Conservation (phyloP, 2,797 vertebrate species). For the Nothura maculosa region DNA sequence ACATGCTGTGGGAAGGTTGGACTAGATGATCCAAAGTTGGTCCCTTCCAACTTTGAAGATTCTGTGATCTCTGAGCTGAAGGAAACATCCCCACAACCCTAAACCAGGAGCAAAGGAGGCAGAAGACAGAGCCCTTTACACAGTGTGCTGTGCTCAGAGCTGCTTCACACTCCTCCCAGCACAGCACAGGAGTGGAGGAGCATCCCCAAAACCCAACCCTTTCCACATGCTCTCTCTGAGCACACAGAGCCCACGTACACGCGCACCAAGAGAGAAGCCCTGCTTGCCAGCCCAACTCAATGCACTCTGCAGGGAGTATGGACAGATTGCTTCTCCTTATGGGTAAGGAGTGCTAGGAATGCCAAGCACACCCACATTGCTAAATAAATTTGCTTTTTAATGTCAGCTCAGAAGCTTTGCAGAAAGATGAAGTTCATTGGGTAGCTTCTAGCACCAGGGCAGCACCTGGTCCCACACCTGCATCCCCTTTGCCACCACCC, state of each 20-base stretch:
- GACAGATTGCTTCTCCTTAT: background rate
- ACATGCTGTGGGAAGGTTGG: too few species aligned
- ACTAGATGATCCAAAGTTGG: too few species aligned
- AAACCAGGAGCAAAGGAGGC: conserved; percentile 11
- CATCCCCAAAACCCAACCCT: background rate
- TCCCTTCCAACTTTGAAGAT: too few species aligned
- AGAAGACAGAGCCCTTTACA: conserved; percentile 48
- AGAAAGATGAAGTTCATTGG: fast-evolving
- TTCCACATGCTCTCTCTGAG: background rate
- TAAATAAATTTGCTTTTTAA: background rate
- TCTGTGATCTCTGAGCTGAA: conserved; percentile 41
- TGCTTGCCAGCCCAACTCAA: background rate
- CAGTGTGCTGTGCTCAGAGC: background rate
- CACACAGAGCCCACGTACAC: background rate
- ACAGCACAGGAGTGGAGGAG: background rate
- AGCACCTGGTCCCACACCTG: background rate
- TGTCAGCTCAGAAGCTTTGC: background rate
- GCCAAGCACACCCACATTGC: background rate
- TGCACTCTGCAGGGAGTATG: background rate
- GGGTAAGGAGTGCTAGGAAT: background rate
- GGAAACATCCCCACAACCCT: background rate
- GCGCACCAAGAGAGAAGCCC: background rate
- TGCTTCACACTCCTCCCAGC: conserved; percentile 20
- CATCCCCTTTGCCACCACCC: background rate
- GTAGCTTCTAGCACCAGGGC: background rate